These are phyloP conservation scores for Pammene aurita DNA, from an alignment of 2,888 invertebrate genomes.

Conservation along the genomic window DNA sequence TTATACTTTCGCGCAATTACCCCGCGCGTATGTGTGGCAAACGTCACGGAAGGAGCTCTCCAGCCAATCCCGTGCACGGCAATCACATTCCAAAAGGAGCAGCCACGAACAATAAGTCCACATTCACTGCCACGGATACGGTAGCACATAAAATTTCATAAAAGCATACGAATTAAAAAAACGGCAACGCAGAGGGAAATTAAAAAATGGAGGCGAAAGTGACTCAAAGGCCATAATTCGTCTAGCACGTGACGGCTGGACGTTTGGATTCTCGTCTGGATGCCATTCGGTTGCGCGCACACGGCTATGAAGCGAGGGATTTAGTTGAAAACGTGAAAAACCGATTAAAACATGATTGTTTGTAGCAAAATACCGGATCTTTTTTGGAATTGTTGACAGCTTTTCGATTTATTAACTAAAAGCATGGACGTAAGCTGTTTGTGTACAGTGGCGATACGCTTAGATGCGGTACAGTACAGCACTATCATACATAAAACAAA, in stretches of 20 bases:
- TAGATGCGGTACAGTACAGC: neutral
- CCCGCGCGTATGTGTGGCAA: conserved; percentile 30
- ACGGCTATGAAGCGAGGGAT: conserved; percentile 62
- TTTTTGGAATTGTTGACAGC: conserved; percentile 65
- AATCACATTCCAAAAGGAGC: conserved; percentile 60
- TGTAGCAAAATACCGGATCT: conserved; percentile 63
- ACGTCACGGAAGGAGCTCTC: conserved; percentile 38
- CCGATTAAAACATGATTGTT: conserved; percentile 73
- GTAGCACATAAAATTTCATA: conserved; percentile 73
- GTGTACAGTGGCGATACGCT: conserved; percentile 42
- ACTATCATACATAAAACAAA: neutral
- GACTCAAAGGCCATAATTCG: conserved; percentile 79
- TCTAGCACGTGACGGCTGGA: conserved; percentile 67
- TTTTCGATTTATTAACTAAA: conserved; percentile 72
- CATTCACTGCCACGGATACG: conserved; percentile 51
- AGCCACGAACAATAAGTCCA: conserved; percentile 61
- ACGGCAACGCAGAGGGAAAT: conserved; percentile 72
- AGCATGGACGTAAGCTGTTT: conserved; percentile 63
- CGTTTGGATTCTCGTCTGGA: conserved; percentile 62
- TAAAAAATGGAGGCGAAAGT: conserved; percentile 75
- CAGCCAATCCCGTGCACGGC: conserved; percentile 48
- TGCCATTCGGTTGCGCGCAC: conserved; percentile 51
- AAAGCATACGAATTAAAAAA: conserved; percentile 76
- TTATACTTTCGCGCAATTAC: conserved; percentile 38
- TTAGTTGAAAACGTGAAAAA: conserved; percentile 75